These are phyloP conservation scores for Epiblema foenella DNA, from an alignment of 2,888 invertebrate genomes.

Conservation along the genomic window DNA sequence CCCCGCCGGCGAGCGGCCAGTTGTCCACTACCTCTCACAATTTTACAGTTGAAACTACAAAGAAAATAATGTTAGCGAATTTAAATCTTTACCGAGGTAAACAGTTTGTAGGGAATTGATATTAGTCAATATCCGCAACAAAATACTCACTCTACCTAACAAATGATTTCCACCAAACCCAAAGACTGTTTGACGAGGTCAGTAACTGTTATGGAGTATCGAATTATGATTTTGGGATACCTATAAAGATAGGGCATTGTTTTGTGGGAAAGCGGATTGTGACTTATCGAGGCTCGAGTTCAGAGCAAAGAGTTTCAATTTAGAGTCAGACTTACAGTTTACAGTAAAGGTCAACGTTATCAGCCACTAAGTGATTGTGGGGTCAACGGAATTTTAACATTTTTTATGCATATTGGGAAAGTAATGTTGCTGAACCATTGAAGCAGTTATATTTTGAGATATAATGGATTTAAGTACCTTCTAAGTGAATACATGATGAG, in stretches of 20 bases:
- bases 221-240: no score
- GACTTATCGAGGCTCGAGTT: neutral
- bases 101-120: neutral
- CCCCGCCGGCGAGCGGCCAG: constrained; percentile 33
- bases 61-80: neutral
- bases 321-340: constrained; percentile 10
- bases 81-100: neutral
- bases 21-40: constrained; percentile 20
- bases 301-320: constrained; percentile 11
- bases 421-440: constrained; percentile 30
- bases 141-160: no score
- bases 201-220: no score
- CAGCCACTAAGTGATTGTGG: constrained; percentile 26
- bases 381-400: constrained; percentile 29
- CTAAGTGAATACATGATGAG: constrained; percentile 26
- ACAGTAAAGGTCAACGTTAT: constrained; percentile 34
- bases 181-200: no score
- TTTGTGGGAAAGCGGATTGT: no score
- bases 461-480: constrained; percentile 19
- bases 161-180: neutral
- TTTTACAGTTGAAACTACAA: neutral
- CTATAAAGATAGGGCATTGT: no score
- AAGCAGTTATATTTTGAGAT: constrained; percentile 28
- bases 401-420: constrained; percentile 42
- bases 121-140: neutral